These are phyloP conservation scores for Dynastes grantii DNA, from an alignment of 2,888 invertebrate genomes.

Conservation along the genomic window DNA sequence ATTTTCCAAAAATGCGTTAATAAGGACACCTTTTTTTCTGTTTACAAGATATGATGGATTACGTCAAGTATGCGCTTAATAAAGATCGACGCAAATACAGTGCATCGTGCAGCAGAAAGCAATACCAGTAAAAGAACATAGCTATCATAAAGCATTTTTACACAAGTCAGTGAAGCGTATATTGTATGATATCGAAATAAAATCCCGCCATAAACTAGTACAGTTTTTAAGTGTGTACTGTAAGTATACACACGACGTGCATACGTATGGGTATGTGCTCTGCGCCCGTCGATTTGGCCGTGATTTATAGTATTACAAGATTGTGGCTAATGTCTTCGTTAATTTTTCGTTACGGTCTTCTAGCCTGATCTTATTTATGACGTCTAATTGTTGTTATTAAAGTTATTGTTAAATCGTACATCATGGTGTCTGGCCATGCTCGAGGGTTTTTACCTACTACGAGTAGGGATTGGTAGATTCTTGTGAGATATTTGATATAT, in stretches of 20 bases:
- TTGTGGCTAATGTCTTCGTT: constrained; percentile 46
- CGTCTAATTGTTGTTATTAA: constrained; percentile 47
- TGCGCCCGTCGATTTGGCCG: constrained; percentile 11
- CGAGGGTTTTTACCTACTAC: neutral
- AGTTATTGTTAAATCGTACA: constrained; percentile 39
- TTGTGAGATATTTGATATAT: too few relatives aligned
- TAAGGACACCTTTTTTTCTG: too few relatives aligned
- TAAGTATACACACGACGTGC: neutral
- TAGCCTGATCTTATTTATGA: constrained; percentile 42
- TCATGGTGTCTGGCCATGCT: constrained; percentile 2
- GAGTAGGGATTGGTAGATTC: too few relatives aligned
- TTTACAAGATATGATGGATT: too few relatives aligned
- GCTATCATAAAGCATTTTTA: neutral
- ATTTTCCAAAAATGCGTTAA: too few relatives aligned
- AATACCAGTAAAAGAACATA: too few relatives aligned
- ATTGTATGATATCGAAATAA: constrained; percentile 10
- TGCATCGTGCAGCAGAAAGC: too few relatives aligned
- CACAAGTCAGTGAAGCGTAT: constrained; percentile 29
- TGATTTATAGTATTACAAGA: constrained; percentile 40
- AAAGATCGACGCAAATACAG: too few relatives aligned
- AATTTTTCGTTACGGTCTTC: constrained; percentile 44
- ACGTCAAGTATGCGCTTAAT: too few relatives aligned
- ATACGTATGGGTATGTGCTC: neutral
- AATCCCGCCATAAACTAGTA: constrained; percentile 1
- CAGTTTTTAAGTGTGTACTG: neutral